Percentiles rank a stretch among this genome's conserved stretches.
phyloP scores from a whole-genome alignment of 2,888 invertebrate genomes.

The Lithophane leautieri region DNA sequence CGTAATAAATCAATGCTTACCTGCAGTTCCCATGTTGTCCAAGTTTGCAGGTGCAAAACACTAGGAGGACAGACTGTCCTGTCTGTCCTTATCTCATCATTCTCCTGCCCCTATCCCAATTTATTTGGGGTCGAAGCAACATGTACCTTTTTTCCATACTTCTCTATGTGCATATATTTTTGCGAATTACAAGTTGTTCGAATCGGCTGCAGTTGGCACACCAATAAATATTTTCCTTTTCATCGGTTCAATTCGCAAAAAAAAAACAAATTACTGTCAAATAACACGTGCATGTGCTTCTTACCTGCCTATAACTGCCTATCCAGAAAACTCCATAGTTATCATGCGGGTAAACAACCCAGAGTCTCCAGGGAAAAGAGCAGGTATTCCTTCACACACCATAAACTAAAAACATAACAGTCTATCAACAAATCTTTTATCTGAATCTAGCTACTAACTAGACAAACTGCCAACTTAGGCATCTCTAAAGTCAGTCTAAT shows the following conservation, averaged over 20 bases:
- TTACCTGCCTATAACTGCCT: not conserved
- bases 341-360: not conserved
- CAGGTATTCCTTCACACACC: conserved; percentile 24
- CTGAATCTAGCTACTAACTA: conserved; percentile 13
- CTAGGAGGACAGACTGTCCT: not conserved
- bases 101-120: too few species aligned
- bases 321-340: not conserved
- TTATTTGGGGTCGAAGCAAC: too few species aligned
- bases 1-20: conserved; percentile 40
- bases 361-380: not conserved
- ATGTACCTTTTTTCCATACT: too few species aligned
- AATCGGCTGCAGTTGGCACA: too few species aligned
- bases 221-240: too few species aligned
- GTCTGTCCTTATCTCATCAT: conserved; percentile 10
- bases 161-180: not conserved
- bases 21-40: conserved; percentile 20
- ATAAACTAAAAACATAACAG: conserved; percentile 23
- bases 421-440: conserved; percentile 1
- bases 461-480: conserved; percentile 14
- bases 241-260: too few species aligned
- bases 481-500: conserved; percentile 44
- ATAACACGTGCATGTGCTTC: too few species aligned
- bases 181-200: too few species aligned
- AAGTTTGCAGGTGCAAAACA: conserved; percentile 43
- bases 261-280: too few species aligned